Evolutionary conservation across 2,113 vertebrate species (phyloP).

Genomic region (Galeopterus variegatus): DNA sequence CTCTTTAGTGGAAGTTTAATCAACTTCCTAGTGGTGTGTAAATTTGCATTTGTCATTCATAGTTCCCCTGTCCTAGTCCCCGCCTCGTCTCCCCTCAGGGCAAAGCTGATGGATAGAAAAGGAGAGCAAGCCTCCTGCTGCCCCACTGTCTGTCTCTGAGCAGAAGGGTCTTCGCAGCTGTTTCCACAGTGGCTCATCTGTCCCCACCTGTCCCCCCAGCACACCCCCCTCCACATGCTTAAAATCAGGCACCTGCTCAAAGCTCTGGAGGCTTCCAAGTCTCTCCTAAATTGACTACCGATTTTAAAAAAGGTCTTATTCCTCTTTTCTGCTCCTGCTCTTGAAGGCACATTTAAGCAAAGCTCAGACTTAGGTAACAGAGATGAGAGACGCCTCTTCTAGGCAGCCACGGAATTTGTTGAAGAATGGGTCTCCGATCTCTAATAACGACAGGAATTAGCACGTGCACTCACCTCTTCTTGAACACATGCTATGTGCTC

Average conservation of each 20-base stretch:
- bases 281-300: neutral
- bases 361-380: neutral
- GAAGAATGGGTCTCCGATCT: neutral
- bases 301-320: neutral
- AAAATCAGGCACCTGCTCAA: neutral
- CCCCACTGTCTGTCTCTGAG: neutral
- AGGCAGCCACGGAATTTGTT: accelerated
- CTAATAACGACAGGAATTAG: accelerated
- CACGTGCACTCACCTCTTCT: accelerated
- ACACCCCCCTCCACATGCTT: accelerated
- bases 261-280: neutral
- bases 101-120: neutral
- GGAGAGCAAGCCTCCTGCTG: neutral
- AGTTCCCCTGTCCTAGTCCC: too few species aligned
- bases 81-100: neutral
- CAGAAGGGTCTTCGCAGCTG: neutral
- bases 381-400: neutral
- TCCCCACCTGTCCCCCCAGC: neutral
- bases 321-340: too few species aligned
- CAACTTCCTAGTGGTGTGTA: neutral
- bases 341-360: neutral
- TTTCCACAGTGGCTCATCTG: neutral
- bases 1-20: neutral
- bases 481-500: accelerated
- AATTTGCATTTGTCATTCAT: neutral